These are phyloP conservation scores for Spodoptera litura DNA, from an alignment of 1,140 invertebrate genomes.

Conservation along the genomic window DNA sequence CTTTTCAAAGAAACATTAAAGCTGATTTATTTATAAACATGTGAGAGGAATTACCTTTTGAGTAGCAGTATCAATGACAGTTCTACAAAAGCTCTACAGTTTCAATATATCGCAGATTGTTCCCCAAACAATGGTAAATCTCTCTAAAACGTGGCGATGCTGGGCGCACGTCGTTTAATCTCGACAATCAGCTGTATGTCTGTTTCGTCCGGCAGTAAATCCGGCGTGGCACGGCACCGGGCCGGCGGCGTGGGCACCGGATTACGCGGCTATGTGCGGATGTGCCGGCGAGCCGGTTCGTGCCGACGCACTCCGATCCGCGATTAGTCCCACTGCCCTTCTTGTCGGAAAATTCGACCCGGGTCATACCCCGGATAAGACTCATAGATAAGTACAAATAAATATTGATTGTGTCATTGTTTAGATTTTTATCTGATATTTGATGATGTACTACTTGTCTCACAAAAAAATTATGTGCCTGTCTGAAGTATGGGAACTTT, in stretches of 20 bases:
- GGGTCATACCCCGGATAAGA: conserved; percentile 68
- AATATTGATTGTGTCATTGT: conserved; percentile 59
- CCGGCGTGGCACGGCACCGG: conserved; percentile 57
- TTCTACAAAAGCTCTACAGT: conserved; percentile 1
- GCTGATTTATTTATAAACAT: not conserved
- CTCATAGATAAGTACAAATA: conserved; percentile 74
- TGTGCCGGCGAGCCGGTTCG: conserved; percentile 68
- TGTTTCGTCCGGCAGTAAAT: conserved; percentile 80
- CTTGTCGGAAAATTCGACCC: conserved; percentile 62
- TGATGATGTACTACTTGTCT: conserved; percentile 10
- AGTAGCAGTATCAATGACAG: conserved; percentile 37
- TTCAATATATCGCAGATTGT: conserved; percentile 48
- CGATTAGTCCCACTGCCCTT: conserved; percentile 80
- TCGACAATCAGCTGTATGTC: conserved; percentile 78
- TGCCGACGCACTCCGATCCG: conserved; percentile 71
- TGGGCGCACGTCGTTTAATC: conserved; percentile 72
- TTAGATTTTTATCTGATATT: conserved; percentile 45
- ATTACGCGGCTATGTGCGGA: conserved; percentile 73
- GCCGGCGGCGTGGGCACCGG: conserved; percentile 65
- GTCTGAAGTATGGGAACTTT: no score
- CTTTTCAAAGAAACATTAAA: not conserved
- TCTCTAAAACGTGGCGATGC: conserved; percentile 64
- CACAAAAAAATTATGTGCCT: not conserved
- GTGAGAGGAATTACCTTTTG: not conserved
- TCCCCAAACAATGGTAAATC: conserved; percentile 64